A percentile compares a stretch with the other conserved stretches of the same genome.
These are phyloP conservation scores for Malacoctenus gilli DNA, from an alignment of 2,797 vertebrate species.

Conservation along the genomic window DNA sequence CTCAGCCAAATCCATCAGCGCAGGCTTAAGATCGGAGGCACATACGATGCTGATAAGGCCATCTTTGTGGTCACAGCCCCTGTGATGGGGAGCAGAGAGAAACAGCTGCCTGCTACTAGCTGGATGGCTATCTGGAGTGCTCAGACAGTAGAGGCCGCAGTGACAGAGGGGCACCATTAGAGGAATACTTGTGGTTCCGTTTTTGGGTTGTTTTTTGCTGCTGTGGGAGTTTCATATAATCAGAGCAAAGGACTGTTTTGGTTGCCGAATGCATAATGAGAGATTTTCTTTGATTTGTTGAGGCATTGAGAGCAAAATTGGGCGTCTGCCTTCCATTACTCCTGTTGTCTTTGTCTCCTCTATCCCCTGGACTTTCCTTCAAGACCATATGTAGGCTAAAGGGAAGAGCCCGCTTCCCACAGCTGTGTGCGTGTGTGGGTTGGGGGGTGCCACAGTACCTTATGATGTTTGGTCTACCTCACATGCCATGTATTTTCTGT, in stretches of 20 bases:
- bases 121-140: slow-evolving; percentile 39
- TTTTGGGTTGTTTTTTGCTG: slow-evolving; percentile 29
- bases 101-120: slow-evolving; percentile 17
- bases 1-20: slow-evolving; percentile 68
- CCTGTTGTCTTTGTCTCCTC: slow-evolving; percentile 31
- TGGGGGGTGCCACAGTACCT: too few relatives aligned
- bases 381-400: too few relatives aligned
- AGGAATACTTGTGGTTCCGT: slow-evolving; percentile 47
- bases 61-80: slow-evolving; percentile 60
- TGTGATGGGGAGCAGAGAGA: slow-evolving; percentile 54
- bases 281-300: slow-evolving; percentile 31
- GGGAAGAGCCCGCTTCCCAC: not conserved
- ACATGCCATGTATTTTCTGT: too few relatives aligned
- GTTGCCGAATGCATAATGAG: slow-evolving; percentile 14
- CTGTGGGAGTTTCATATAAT: slow-evolving; percentile 25
- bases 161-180: slow-evolving; percentile 38
- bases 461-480: too few relatives aligned
- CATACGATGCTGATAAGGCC: slow-evolving; percentile 57
- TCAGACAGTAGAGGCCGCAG: slow-evolving; percentile 26
- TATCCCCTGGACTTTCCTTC: slow-evolving; percentile 20
- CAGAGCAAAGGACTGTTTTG: slow-evolving; percentile 24
- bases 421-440: not conserved
- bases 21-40: slow-evolving; percentile 56
- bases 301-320: slow-evolving; percentile 51
- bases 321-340: slow-evolving; percentile 36